Percentiles rank a stretch among this genome's conserved stretches.
Evolutionary conservation across 2,113 vertebrate genomes (phyloP).

Genomic region (Lagenorhynchus albirostris): DNA sequence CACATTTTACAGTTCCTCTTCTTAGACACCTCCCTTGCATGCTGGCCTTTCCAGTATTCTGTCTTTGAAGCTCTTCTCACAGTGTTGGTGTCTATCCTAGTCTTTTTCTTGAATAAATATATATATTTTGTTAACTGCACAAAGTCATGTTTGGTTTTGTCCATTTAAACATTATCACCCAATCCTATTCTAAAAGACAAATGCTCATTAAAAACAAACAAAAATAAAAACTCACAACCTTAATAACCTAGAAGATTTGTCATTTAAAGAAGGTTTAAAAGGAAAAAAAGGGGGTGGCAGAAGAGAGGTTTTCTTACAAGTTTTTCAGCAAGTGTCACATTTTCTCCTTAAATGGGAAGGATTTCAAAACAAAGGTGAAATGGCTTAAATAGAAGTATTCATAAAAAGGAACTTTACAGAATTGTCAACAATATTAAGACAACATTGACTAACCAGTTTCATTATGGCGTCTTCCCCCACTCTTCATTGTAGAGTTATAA

Average conservation of each 20-base stretch:
- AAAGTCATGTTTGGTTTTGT: constrained; percentile 85
- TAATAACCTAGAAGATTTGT: constrained; percentile 82
- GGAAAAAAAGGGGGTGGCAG: not conserved
- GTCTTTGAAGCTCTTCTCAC: not conserved
- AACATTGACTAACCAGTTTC: constrained; percentile 83
- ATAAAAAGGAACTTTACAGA: constrained; percentile 86
- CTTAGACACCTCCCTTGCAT: not conserved
- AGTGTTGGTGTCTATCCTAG: not conserved
- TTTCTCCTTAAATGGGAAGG: constrained; percentile 82
- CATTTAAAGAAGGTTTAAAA: constrained; percentile 67
- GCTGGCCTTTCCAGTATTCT: not conserved
- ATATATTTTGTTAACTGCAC: constrained; percentile 93
- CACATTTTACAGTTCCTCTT: not conserved
- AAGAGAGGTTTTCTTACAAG: constrained; percentile 82
- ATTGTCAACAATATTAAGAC: constrained; percentile 86
- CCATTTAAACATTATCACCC: constrained; percentile 91
- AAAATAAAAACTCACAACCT: constrained; percentile 87
- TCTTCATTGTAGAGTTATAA: not conserved
- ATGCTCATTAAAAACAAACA: constrained; percentile 90
- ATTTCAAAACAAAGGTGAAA: constrained; percentile 78
- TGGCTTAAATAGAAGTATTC: constrained; percentile 84
- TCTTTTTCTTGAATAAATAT: not conserved
- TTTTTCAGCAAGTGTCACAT: constrained; percentile 86
- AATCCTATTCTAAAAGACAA: constrained; percentile 94
- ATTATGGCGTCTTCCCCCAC: constrained; percentile 72